Percentiles rank a stretch among this genome's conserved stretches.
phyloP scores from a whole-genome alignment of 2,797 vertebrate genomes.

The Molothrus aeneus region DNA sequence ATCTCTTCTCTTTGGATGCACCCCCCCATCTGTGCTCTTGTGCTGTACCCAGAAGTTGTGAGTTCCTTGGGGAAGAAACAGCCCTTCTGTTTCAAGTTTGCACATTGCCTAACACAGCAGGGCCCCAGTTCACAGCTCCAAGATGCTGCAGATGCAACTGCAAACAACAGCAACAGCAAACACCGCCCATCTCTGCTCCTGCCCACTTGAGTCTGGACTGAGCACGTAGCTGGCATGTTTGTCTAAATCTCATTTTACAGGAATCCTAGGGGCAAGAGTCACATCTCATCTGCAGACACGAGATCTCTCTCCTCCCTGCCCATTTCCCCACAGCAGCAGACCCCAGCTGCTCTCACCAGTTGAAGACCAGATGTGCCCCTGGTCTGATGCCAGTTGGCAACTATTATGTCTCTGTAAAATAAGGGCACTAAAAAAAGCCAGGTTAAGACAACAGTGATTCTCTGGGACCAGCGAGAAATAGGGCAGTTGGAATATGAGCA shows the following conservation, averaged over 20 bases:
- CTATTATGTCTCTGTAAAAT: neutral
- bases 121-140: neutral
- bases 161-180: neutral
- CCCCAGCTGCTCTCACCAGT: neutral
- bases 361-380: constrained; percentile 1
- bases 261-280: neutral
- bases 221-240: neutral
- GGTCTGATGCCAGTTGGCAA: neutral
- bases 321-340: neutral
- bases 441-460: neutral
- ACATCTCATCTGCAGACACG: neutral
- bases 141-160: neutral
- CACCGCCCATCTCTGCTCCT: neutral
- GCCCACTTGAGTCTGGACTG: neutral
- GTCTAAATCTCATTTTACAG: neutral
- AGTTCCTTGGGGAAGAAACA: neutral
- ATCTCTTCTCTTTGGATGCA: neutral
- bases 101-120: neutral
- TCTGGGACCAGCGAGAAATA: neutral
- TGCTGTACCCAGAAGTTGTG: neutral
- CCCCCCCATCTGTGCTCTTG: neutral
- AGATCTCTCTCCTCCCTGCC: neutral
- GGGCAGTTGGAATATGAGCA: neutral
- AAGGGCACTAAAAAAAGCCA: neutral
- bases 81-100: neutral